Evolutionary conservation across 2,113 vertebrate species (phyloP).

Genomic region (rabbit (Oryctolagus cuniculus)): mOryCun1.1 NC_091433.1:125081001-125081500

Average conservation of each 20-base stretch:
- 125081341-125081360: neutral
- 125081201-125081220: neutral
- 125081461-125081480: neutral
- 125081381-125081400: neutral
- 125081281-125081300: neutral
- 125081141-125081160: neutral
- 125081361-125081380: neutral
- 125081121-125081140: neutral
- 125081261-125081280: neutral
- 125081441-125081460: neutral
- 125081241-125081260: neutral
- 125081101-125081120: slow-evolving; percentile 24
- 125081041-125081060: neutral
- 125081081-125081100: too few species aligned
- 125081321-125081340: neutral
- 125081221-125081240: neutral
- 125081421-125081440: neutral
- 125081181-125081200: neutral
- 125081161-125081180: neutral
- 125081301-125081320: neutral
- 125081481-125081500: neutral
- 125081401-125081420: neutral
- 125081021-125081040: neutral
- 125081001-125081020: neutral
- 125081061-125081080: too few species aligned